Evolutionary conservation across 2,113 vertebrate genomes (phyloP).

Genomic region (Pogona vitticeps): DNA sequence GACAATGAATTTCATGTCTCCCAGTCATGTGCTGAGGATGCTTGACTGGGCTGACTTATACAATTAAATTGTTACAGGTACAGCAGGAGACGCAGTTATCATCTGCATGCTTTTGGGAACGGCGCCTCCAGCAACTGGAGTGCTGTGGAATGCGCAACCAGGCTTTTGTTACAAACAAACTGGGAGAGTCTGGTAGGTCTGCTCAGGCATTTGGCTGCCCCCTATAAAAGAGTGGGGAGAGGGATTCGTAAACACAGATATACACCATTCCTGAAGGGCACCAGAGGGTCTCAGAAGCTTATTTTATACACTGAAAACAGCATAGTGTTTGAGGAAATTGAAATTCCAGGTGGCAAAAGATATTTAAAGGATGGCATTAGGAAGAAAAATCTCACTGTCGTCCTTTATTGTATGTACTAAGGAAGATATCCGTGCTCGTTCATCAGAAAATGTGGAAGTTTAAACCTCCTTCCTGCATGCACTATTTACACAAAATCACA

Average conservation of each 20-base stretch:
- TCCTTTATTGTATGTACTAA: accelerated
- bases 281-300: not conserved
- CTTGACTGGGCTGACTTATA: slow-evolving; percentile 96
- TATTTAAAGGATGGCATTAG: not conserved
- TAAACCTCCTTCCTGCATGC: not conserved
- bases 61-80: slow-evolving; percentile 99
- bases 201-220: not conserved
- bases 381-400: accelerated
- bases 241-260: not conserved
- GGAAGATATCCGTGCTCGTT: not conserved
- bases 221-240: slow-evolving; percentile 57
- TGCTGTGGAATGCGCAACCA: slow-evolving; percentile 52
- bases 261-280: slow-evolving; percentile 24
- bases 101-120: slow-evolving; percentile 78
- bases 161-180: slow-evolving; percentile 47
- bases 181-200: slow-evolving; percentile 43
- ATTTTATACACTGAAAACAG: slow-evolving; percentile 50
- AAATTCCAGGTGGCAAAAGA: not conserved
- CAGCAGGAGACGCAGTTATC: slow-evolving; percentile 84
- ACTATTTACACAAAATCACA: not conserved
- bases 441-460: not conserved
- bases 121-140: slow-evolving; percentile 70
- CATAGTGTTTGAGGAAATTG: not conserved
- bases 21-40: slow-evolving; percentile 92
- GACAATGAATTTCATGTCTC: slow-evolving; percentile 99